Evolutionary conservation across 2,888 invertebrate species (phyloP), one percentile per base, ranked within the genome.

Genomic region (Podotricha telesiphe): DNA sequence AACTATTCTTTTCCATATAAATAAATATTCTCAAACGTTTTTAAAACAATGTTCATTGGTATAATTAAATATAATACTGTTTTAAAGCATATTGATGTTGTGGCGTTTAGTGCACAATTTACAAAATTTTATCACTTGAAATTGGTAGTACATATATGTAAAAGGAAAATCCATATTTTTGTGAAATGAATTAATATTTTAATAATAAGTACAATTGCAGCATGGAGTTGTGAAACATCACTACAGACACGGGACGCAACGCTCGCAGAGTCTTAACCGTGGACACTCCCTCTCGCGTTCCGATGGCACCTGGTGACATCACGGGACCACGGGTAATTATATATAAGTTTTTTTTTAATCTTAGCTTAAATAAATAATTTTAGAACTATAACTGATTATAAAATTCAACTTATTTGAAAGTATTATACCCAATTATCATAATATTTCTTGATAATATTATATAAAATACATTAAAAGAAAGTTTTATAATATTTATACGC

Each of bases 301-400:
- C 89, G 95, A 95, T 93, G 95, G 95, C 86, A 95, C 95, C 95
- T 96, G 96, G 96, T 96, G 96, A 96, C 96, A 95, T 94, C 95
- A 95, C 95, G 95, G 95, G 92, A 94, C 94, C 94, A 94, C 95
- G 94, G 94, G 95, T 94, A 87, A 62, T 40, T 37, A 19, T n/a
- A 15, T 13, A 11, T 4, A 13, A 3, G 13, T 42, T 42, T 13
- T 42, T 42, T 37, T 10, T 37, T 8, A 37, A 4, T 28, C 6
- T 37, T 1, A 8, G 8, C 37, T 37, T 37, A 37, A 7, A 8
- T 8, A 37, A 37, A 37, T 37, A 28, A 28, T 28, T 5, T n/a
- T n/a, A 37, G 10, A 37, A 37, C 3, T 8, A 37, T 8, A 37
- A 37, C 8, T 37, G 5, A 37, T 37, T 37, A 6, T 8, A 8